phyloP scores from a whole-genome alignment of 2,113 vertebrate species.

The Anarrhichthys ocellatus region DNA sequence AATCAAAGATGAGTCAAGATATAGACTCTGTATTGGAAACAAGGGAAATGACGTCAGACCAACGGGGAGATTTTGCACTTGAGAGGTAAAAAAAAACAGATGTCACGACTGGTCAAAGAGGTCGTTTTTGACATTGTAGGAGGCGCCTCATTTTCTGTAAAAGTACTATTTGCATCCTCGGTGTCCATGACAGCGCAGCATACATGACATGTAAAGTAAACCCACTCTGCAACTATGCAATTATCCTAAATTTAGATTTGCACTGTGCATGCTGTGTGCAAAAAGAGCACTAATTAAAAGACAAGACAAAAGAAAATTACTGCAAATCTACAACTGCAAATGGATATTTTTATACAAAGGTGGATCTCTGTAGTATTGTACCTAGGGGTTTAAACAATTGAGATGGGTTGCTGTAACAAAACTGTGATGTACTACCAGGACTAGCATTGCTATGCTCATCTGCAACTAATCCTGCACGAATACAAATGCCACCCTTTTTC shows the following conservation, averaged over 20 bases:
- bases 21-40: background rate
- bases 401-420: background rate
- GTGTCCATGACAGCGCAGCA: background rate
- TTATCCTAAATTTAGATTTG: constrained; percentile 44
- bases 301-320: background rate
- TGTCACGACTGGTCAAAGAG: background rate
- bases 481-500: background rate
- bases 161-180: constrained; percentile 11
- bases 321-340: background rate
- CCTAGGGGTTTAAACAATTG: background rate
- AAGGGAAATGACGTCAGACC: background rate
- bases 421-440: background rate
- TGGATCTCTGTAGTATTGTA: background rate
- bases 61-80: background rate
- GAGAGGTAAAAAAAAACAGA: background rate
- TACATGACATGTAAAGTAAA: background rate
- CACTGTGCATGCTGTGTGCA: background rate
- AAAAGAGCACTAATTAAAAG: background rate
- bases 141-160: background rate
- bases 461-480: background rate
- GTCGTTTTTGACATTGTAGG: background rate
- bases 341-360: background rate
- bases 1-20: background rate
- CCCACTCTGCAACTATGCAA: constrained; percentile 22
- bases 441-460: background rate